Percentiles rank a stretch among this genome's conserved stretches.
These are phyloP conservation scores for Exocentrus adspersus DNA, from an alignment of 2,888 invertebrate genomes.

Conservation along the genomic window DNA sequence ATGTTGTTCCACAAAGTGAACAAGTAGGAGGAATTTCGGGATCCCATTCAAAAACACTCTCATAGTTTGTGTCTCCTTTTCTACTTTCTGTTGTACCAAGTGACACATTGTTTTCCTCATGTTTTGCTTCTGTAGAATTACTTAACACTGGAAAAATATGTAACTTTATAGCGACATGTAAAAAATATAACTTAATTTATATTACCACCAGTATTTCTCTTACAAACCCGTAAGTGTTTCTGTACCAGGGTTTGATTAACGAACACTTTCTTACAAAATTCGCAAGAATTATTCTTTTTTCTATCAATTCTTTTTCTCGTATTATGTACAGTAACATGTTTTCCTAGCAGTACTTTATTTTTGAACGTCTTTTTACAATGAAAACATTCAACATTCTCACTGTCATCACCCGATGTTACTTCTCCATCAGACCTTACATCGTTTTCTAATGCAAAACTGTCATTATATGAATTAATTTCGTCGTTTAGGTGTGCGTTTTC, in stretches of 20 bases:
- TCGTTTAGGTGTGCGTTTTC: neutral
- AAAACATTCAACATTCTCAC: slow-evolving; percentile 39
- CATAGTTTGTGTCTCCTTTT: neutral
- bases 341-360: slow-evolving; percentile 36
- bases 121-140: neutral
- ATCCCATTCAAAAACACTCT: slow-evolving; percentile 3
- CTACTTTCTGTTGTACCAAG: neutral
- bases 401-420: slow-evolving; percentile 15
- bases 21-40: slow-evolving; percentile 38
- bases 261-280: slow-evolving; percentile 42
- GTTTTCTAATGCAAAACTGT: slow-evolving; percentile 14
- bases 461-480: slow-evolving; percentile 13
- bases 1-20: slow-evolving; percentile 49
- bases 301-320: slow-evolving; percentile 22
- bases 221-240: slow-evolving; percentile 44
- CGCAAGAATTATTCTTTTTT: slow-evolving; percentile 36
- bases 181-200: neutral
- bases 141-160: neutral
- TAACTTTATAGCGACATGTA: neutral
- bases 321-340: slow-evolving; percentile 42
- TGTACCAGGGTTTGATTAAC: slow-evolving; percentile 44
- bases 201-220: slow-evolving; percentile 34
- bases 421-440: slow-evolving; percentile 20
- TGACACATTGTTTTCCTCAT: neutral
- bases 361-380: slow-evolving; percentile 44